A percentile compares a stretch with the other conserved stretches of the same genome.
phyloP scores from a whole-genome alignment of 2,113 vertebrate species.

The Menidia beryllina region DNA sequence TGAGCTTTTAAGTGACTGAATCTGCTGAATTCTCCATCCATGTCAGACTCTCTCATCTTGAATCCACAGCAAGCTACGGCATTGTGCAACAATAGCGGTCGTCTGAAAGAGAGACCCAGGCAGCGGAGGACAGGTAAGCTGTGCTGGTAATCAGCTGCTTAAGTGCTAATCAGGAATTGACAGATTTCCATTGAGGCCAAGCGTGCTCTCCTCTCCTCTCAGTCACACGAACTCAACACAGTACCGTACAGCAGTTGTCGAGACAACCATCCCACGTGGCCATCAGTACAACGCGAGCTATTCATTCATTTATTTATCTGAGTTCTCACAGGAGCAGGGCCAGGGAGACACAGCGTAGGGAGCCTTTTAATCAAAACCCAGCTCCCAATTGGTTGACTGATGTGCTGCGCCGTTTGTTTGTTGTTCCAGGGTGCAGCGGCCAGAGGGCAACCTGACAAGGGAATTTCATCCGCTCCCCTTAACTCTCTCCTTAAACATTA shows the following conservation, averaged over 20 bases:
- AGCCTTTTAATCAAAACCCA: constrained; percentile 73
- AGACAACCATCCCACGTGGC: constrained; percentile 38
- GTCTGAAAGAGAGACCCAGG: not conserved
- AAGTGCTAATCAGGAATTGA: constrained; percentile 31
- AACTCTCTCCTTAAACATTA: constrained; percentile 30
- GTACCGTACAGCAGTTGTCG: constrained; percentile 50
- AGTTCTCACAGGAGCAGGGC: constrained; percentile 60
- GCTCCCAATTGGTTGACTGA: constrained; percentile 65
- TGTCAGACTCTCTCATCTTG: constrained; percentile 13
- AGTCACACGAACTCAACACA: constrained; percentile 38
- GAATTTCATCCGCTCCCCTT: constrained; percentile 50
- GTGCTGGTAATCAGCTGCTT: constrained; percentile 44
- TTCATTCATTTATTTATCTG: constrained; percentile 75
- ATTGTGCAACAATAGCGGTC: constrained; percentile 7
- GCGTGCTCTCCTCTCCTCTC: constrained; percentile 26
- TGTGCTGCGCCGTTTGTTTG: constrained; percentile 72
- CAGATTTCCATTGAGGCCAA: constrained; percentile 28
- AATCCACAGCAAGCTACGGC: not conserved
- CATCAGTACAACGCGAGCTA: constrained; percentile 53
- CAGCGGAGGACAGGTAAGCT: constrained; percentile 9
- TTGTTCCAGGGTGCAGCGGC: constrained; percentile 78
- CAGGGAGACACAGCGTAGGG: constrained; percentile 64
- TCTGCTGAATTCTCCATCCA: constrained; percentile 1
- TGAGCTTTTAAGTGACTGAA: constrained; percentile 3
- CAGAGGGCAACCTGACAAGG: constrained; percentile 69